Conservation (phyloP, 2,113 vertebrate genomes). For the Acanthisitta chloris region DNA sequence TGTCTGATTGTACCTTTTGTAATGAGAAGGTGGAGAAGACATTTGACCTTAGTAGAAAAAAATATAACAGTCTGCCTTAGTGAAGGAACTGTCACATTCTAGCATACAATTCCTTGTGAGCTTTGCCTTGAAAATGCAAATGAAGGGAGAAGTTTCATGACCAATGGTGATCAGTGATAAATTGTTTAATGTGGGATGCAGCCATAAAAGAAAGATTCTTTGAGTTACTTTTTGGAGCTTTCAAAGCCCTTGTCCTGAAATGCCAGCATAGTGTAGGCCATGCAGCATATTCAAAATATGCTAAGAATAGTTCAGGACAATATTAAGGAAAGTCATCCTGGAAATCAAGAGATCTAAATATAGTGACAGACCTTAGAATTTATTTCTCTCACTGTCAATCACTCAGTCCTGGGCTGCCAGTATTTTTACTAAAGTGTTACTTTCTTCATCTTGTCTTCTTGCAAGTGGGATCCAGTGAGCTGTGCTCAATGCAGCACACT, state of each 20-base stretch:
- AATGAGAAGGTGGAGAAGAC: background rate
- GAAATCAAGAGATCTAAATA: background rate
- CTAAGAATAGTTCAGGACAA: background rate
- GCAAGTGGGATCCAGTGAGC: background rate
- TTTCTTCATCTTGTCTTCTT: background rate
- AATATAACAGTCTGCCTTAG: background rate
- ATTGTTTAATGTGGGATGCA: background rate
- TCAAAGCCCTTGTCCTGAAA: background rate
- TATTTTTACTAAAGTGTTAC: background rate
- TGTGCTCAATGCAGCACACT: background rate
- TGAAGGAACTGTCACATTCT: background rate
- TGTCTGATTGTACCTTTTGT: background rate
- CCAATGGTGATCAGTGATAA: background rate
- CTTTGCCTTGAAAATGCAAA: background rate
- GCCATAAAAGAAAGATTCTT: background rate
- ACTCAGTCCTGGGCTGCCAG: rapidly evolving
- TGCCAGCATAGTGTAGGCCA: background rate
- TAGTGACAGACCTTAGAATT: background rate
- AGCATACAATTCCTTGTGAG: background rate
- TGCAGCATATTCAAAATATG: background rate
- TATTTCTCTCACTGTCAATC: background rate
- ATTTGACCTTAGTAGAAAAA: background rate
- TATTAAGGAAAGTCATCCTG: background rate
- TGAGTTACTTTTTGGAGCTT: background rate
- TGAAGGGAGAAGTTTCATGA: background rate